Base-by-base conservation (phyloP, 2,888 invertebrate genomes). In the Rotaria socialis region DNA sequence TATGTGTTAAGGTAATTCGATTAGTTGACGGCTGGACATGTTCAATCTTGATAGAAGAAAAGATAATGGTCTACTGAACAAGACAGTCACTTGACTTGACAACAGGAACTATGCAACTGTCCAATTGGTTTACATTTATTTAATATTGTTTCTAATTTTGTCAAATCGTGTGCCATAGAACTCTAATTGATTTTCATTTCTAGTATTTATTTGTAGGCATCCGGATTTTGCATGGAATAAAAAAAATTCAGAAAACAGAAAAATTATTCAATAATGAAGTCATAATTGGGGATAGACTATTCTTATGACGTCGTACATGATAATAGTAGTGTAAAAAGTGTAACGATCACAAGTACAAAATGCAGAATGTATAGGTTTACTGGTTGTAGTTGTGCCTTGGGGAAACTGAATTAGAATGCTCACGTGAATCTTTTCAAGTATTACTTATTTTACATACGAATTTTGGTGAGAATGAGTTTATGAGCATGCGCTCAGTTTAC, bases 21-120 rank as follows among this genome's bases (percentile, higher is more conserved):
- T 60, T 60, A 60, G 58, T 60, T 1, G 8, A 10, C n/a, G 58
- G 27, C 11, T 60, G 58, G n/a, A 60, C 58, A 60, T 60, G n/a
- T 60, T 11, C 4, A 60, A 60, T 60, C 27, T n/a, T 60, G 58
- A 58, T 2, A 27, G 14, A 27, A 60, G 58, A 60, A 60, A 24
- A 67, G 67, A 67, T 67, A 67, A 67, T 19, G 67, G 67, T 67
- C 67, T 67, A 67, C 35, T 67, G 35, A 19, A 41, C 67, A 67
- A 67, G 67, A 67, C 67, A 67, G 67, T 67, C 67, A 67, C 35
- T 41, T 67, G 19, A 67, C 67, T 35, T 67, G 67, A 67, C 27
- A 67, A 67, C 67, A 67, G 67, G 67, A 67, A 67, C 67, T 67
- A 67, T 67, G 67, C 67, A 67, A 67, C 67, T 67, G 67, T 67